A percentile compares a stretch with the other conserved stretches of the same genome.
Conservation (phyloP, 37 sponge, comb jelly and placozoan species). For the Bolinopsis microptera region DNA sequence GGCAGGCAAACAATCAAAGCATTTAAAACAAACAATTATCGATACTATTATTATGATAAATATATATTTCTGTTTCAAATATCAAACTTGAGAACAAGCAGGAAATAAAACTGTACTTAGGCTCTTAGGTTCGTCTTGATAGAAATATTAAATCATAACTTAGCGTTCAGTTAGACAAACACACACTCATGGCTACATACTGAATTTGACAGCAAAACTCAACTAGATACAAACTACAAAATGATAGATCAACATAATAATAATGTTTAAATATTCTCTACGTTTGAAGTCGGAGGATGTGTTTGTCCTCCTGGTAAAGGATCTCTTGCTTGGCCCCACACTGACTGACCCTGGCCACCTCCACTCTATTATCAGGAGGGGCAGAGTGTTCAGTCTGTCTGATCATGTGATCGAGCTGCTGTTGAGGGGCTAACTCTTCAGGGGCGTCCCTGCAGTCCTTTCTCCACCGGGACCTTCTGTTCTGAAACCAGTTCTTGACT, state of each 20-base stretch:
- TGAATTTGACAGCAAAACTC: neutral
- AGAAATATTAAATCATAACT: neutral
- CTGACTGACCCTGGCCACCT: neutral
- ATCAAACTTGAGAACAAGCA: neutral
- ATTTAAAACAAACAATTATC: too few species aligned
- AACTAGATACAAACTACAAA: neutral
- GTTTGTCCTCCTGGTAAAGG: neutral
- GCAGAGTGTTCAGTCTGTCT: neutral
- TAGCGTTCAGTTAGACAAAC: neutral
- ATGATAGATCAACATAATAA: neutral
- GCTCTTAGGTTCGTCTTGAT: neutral
- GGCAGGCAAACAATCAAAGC: too few species aligned
- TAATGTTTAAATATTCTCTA: neutral
- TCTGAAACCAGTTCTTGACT: conserved; percentile 58
- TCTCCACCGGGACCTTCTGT: conserved; percentile 11
- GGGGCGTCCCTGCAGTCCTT: neutral
- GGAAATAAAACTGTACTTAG: neutral
- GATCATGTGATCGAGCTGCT: neutral
- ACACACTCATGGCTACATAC: neutral
- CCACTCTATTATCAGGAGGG: neutral
- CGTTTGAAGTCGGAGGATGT: neutral
- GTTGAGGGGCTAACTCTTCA: neutral
- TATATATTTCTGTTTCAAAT: too few species aligned
- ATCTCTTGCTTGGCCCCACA: neutral
- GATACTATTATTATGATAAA: too few species aligned